Conservation (phyloP, 1,140 invertebrate species). For the Hypsibius dujardini region DNA sequence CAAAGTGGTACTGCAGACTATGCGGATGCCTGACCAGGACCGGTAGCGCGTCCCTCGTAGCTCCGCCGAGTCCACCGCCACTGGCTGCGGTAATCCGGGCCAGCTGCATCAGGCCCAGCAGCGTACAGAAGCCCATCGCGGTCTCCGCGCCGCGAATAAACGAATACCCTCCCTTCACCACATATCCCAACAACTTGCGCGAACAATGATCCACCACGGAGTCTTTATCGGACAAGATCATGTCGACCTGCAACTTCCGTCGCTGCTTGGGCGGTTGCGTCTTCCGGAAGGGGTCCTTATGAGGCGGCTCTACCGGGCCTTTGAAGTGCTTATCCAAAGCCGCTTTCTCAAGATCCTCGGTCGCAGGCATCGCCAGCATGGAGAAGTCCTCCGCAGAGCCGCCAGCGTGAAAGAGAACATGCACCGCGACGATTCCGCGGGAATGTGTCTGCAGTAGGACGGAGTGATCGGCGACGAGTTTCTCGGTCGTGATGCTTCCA, state of each 20-base stretch:
- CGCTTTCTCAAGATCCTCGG: constrained; percentile 38
- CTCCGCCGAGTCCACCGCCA: neutral
- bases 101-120: constrained; percentile 23
- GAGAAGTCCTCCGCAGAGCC: constrained; percentile 27
- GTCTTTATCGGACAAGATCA: constrained; percentile 20
- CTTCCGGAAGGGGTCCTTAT: constrained; percentile 41
- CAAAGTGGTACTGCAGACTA: constrained; percentile 30
- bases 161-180: constrained; percentile 48
- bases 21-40: constrained; percentile 28
- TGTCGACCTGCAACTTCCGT: constrained; percentile 37
- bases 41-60: too few relatives aligned
- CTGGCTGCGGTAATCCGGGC: neutral
- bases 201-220: constrained; percentile 21
- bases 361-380: constrained; percentile 36
- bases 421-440: constrained; percentile 31
- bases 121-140: constrained; percentile 28
- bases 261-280: constrained; percentile 39
- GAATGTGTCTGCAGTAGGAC: constrained; percentile 45
- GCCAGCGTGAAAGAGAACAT: constrained; percentile 24
- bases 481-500: neutral
- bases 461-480: constrained; percentile 23
- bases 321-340: constrained; percentile 30
- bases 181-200: constrained; percentile 51
- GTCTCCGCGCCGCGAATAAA: constrained; percentile 34
- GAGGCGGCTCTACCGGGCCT: constrained; percentile 40